Percentiles rank a stretch among this genome's conserved stretches.
Conservation (phyloP, 92 coral and sea anemone species). For the Epizoanthus ramosus region DNA sequence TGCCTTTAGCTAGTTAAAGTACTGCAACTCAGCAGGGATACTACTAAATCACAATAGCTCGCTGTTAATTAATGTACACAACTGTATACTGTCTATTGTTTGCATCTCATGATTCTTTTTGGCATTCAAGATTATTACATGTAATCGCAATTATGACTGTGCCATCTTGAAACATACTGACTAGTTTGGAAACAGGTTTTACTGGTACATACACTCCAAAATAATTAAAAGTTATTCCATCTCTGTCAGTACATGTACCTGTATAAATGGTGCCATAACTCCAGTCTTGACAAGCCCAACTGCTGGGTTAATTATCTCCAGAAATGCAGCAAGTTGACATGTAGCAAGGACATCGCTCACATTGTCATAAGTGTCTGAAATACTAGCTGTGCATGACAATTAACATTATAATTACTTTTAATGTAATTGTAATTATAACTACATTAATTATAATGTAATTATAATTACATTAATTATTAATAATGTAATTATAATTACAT, state of each 20-base stretch:
- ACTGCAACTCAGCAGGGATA: too few species aligned
- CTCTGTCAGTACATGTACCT: constrained; percentile 51
- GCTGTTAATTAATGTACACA: too few species aligned
- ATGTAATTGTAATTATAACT: not conserved
- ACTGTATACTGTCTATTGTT: too few species aligned
- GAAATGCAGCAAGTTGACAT: constrained; percentile 92
- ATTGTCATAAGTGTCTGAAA: constrained; percentile 78
- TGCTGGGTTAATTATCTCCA: constrained; percentile 87
- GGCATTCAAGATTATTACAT: too few species aligned
- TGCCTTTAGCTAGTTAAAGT: too few species aligned
- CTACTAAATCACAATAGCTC: too few species aligned
- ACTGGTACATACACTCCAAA: not conserved
- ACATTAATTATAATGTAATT: too few species aligned
- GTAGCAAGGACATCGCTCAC: constrained; percentile 94
- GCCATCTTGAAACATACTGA: not conserved
- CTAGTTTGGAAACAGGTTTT: not conserved
- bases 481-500: too few species aligned
- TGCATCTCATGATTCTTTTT: too few species aligned
- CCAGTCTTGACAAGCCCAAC: constrained; percentile 85
- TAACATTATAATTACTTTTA: not conserved
- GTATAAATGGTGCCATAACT: constrained; percentile 80
- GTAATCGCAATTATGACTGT: too few species aligned
- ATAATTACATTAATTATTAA: too few species aligned
- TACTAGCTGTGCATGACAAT: constrained; percentile 51
- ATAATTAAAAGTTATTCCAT: not conserved